Base-by-base conservation (phyloP, 1,140 invertebrate genomes). In the Delia radicum region DNA sequence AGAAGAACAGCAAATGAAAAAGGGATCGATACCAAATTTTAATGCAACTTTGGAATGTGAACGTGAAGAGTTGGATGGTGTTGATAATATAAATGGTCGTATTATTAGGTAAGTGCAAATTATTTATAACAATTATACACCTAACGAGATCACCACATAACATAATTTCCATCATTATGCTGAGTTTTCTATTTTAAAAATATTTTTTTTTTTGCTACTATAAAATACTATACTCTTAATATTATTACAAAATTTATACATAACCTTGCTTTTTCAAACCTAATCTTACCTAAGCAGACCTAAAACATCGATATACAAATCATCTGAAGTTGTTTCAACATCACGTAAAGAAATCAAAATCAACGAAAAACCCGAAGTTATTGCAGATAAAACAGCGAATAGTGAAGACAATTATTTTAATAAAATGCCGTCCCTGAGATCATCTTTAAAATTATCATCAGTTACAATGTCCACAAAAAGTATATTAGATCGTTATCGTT, bases 1-100 rank as follows among this genome's bases (percentile, higher is more conserved):
- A 77, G 90, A 91, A 27, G 72, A 76, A 24, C 24, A 69, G 63
- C 42, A 28, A 12, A 18, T 21, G 24, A n/a, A 55, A 55, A 55
- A 55, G 48, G 24, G 7, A 7, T 18, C 48, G 8, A 18, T 18
- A n/a, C 48, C 3, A 42, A 24, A n/a, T 8, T 21, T 21, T 5
- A 5, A n/a, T 21, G 24, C 48, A 55, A 55, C 5, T 8, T 24
- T 55, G 18, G n/a, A 18, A 24, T 55, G n/a, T 24, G n/a, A 55
- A 55, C 48, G n/a, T 21, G 48, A 55, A 8, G 48, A 55, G 8
- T 8, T 55, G 10, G 65, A 69, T 13, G 29, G 29, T 2, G 7
- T 21, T 10, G 29, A 21, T 13, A 8, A 24, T 24, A 12, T 21
- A 24, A 21, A 7, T 21, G n/a, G 6, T 55, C 65, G 18, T 33